Evolutionary conservation across 2,797 vertebrate species (phyloP).

Genomic region (Syngnathus acus): DNA sequence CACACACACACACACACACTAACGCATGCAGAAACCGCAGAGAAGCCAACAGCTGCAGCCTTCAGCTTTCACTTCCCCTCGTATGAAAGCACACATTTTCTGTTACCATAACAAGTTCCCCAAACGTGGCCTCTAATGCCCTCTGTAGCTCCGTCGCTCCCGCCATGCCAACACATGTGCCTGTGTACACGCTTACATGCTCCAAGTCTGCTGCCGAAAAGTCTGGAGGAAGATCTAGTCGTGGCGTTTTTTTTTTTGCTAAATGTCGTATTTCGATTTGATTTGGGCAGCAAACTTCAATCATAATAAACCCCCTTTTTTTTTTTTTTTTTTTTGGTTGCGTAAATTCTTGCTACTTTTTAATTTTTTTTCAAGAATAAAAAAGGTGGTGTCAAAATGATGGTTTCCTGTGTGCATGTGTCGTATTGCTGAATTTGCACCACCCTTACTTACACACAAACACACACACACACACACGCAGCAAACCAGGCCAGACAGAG

Average conservation of each 20-base stretch:
- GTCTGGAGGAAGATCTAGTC: neutral
- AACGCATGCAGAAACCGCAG: conserved; percentile 27
- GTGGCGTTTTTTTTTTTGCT: neutral
- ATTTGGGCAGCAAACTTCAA: too few relatives aligned
- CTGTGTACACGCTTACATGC: conserved; percentile 2
- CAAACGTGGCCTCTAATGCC: conserved; percentile 47
- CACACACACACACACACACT: conserved; percentile 11
- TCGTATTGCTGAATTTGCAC: conserved; percentile 6
- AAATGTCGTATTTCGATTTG: neutral
- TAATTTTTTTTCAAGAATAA: conserved; percentile 4
- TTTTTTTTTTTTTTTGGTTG: too few relatives aligned
- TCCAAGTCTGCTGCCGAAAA: neutral
- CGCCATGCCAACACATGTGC: conserved; percentile 28
- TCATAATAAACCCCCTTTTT: too few relatives aligned
- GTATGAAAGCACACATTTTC: conserved; percentile 57
- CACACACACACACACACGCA: conserved; percentile 4
- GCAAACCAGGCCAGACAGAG: conserved; percentile 9
- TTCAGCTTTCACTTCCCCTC: conserved; percentile 64
- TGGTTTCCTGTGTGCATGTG: conserved; percentile 34
- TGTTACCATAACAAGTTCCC: conserved; percentile 70
- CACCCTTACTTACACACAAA: conserved; percentile 4
- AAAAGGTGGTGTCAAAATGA: conserved; percentile 20
- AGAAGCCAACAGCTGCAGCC: conserved; percentile 58
- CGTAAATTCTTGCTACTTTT: too few relatives aligned
- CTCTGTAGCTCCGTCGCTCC: conserved; percentile 3